Evolutionary conservation across 2,888 invertebrate genomes (phyloP), one percentile per base, ranked within the genome.

Genomic region (Cynaeus angustus): DNA sequence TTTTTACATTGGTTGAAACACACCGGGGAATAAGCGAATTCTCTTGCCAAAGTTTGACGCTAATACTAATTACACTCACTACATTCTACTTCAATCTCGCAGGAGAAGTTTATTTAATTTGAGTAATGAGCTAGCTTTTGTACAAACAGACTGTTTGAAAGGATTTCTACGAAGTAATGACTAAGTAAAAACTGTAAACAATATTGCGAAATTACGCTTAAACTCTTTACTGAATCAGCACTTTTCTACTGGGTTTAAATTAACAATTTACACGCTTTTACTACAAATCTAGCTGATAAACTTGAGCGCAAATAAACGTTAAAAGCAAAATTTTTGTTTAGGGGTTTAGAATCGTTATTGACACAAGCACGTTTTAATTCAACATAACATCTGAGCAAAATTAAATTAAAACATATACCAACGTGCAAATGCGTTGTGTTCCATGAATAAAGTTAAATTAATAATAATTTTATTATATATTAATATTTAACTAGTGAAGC

Each of bases 31-130:
- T 26, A 30, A 2, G 28, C 53, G 16, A 12, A 53, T 37, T 53
- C 14, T 33, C 8, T 8, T 16, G 12, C 12, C 10, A 14, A 58
- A 41, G 43, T 58, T 21, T 26, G 8, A 37, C 45, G 28, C 26
- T 43, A 43, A 43, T 28, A 12, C 43, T 58, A 41, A 58, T 58
- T 58, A 58, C 41, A 28, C 43, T 43, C 16, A 58, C 45, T 30
- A 59, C 33, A 33, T n/a, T 53, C 12, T 16, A 37, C 37, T 53
- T 16, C 13, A 53, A 53, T 53, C 53, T 53, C 37, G 3, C 12
- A 30, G 14, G 53, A 53, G 37, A 14, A 53, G 53, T 37, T 53
- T 53, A 53, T 53, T 53, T 53, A 37, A 53, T 53, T 53, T 53
- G 53, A 14, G 37, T 53, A 53, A 53, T 53, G 33, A 53, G 14